Conservation (phyloP, 2,113 vertebrate species). For the Pluvianellus socialis region DNA sequence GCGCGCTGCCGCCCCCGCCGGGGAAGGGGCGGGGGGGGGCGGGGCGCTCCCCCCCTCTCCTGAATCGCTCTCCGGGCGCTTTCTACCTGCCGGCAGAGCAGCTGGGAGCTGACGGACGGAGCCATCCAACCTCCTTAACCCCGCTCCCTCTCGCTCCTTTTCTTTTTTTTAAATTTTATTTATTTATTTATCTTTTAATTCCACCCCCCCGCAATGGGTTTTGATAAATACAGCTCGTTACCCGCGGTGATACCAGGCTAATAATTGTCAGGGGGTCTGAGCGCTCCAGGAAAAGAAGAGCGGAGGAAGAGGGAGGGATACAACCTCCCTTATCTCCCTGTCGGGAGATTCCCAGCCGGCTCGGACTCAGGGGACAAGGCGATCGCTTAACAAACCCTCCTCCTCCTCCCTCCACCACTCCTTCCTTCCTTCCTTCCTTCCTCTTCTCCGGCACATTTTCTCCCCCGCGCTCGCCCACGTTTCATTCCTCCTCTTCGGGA, state of each 20-base stretch:
- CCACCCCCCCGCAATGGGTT: neutral
- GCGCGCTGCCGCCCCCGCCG: neutral
- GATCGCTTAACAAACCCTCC: conserved; percentile 41
- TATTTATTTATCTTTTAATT: neutral
- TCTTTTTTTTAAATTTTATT: neutral
- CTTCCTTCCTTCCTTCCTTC: conserved; percentile 26
- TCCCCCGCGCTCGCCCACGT: conserved; percentile 21
- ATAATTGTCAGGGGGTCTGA: neutral
- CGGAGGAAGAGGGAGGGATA: neutral
- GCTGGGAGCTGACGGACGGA: neutral
- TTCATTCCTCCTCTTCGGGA: conserved; percentile 22
- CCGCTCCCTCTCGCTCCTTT: neutral
- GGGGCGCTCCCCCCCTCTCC: neutral
- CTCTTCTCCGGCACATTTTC: conserved; percentile 27
- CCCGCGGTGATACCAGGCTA: neutral
- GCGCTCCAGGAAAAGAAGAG: neutral
- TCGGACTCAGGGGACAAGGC: conserved; percentile 35
- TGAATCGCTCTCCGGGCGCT: neutral
- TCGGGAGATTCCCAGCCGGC: conserved; percentile 30
- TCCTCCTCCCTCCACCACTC: conserved; percentile 15
- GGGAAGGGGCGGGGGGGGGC: neutral
- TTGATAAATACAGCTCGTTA: neutral
- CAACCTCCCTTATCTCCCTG: conserved; percentile 25
- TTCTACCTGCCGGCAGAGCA: neutral
- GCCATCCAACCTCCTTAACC: neutral